These are phyloP conservation scores for Microplitis demolitor DNA, from an alignment of 1,140 invertebrate genomes.

Conservation along the genomic window DNA sequence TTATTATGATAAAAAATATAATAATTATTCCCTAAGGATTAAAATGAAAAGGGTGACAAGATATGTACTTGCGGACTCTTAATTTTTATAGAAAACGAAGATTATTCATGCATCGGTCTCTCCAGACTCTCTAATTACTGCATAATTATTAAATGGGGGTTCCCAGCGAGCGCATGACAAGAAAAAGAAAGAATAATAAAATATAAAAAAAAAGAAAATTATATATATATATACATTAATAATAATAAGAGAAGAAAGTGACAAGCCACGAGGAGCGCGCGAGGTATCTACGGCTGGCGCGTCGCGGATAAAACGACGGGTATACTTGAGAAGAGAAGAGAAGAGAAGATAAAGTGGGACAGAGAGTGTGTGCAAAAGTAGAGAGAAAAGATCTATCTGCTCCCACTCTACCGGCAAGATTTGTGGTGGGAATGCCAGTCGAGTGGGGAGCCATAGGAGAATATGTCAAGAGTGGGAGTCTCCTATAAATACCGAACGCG, in stretches of 20 bases:
- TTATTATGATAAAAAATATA: neutral
- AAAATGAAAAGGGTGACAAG: neutral
- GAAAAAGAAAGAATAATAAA: constrained; percentile 1
- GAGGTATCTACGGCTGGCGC: constrained; percentile 24
- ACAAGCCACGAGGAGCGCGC: constrained; percentile 13
- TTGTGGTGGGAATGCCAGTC: neutral
- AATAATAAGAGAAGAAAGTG: constrained; percentile 16
- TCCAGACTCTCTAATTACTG: constrained; percentile 30
- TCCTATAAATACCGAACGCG: constrained; percentile 53
- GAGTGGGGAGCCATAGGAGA: constrained; percentile 48
- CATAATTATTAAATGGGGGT: constrained; percentile 29
- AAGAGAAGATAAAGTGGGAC: constrained; percentile 14
- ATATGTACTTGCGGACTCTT: neutral
- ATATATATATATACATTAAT: neutral
- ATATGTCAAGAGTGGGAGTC: constrained; percentile 53
- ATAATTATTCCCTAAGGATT: neutral
- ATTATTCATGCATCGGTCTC: constrained; percentile 31
- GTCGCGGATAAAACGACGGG: constrained; percentile 13
- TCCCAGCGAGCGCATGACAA: constrained; percentile 8
- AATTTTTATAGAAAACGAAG: constrained; percentile 18
- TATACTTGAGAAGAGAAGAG: neutral
- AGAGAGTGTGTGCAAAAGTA: constrained; percentile 21
- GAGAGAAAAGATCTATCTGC: constrained; percentile 41
- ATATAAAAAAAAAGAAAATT: neutral
- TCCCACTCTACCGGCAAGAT: constrained; percentile 25